These are phyloP conservation scores for Steatornis caripensis DNA, from an alignment of 2,113 vertebrate genomes.

Conservation along the genomic window DNA sequence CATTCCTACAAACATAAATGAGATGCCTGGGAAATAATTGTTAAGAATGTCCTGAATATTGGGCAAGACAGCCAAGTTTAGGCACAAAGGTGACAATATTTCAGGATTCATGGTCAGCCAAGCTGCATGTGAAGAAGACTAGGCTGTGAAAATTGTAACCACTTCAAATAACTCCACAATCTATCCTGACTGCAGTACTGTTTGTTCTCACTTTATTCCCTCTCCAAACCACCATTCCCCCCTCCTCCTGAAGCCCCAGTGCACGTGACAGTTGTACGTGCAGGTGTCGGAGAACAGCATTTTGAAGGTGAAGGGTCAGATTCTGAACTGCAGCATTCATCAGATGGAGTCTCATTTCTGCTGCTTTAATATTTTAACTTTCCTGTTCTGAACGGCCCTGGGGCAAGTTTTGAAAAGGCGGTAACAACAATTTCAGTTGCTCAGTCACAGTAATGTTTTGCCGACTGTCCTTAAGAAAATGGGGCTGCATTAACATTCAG, in stretches of 20 bases:
- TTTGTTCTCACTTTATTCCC: neutral
- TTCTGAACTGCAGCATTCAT: neutral
- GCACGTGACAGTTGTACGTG: fast-evolving
- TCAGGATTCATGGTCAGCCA: neutral
- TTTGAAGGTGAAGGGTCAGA: neutral
- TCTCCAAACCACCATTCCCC: neutral
- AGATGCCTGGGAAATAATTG: neutral
- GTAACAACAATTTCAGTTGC: neutral
- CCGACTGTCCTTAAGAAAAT: neutral
- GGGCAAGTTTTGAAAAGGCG: neutral
- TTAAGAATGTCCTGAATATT: neutral
- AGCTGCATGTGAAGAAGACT: neutral
- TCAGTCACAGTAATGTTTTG: neutral
- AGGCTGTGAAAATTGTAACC: neutral
- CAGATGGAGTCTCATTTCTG: neutral
- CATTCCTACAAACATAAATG: neutral
- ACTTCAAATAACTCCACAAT: neutral
- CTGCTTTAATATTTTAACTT: neutral
- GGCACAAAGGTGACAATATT: neutral
- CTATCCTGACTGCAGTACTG: neutral
- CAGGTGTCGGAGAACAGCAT: neutral
- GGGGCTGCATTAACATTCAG: neutral
- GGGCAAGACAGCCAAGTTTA: neutral
- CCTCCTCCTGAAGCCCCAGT: neutral
- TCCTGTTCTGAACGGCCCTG: neutral